phyloP scores from a whole-genome alignment of 2,113 vertebrate species.

The Centropus unirufus region DNA sequence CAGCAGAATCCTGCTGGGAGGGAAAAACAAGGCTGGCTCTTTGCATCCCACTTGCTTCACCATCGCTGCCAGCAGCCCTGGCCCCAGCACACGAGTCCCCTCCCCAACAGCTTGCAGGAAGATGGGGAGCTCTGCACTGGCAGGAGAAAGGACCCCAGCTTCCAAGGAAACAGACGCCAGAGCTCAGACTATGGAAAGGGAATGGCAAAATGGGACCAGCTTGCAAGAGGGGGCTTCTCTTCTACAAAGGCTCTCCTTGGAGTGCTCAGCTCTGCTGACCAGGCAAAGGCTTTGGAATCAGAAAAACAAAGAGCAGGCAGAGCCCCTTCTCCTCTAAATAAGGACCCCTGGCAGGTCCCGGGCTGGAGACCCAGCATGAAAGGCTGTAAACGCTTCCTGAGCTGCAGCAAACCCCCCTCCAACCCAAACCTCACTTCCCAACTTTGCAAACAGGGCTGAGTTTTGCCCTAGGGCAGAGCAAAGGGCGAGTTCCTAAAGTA shows the following conservation, averaged over 20 bases:
- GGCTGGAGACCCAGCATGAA: fast-evolving
- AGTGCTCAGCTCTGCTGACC: neutral
- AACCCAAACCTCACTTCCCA: neutral
- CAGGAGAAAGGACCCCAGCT: neutral
- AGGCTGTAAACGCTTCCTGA: neutral
- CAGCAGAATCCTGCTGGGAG: neutral
- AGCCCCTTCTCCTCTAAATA: neutral
- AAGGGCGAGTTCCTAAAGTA: neutral
- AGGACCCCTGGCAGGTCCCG: neutral
- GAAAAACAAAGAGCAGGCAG: neutral
- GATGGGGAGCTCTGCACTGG: neutral
- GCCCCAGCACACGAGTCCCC: neutral
- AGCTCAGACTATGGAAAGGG: neutral
- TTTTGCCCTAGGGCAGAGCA: neutral
- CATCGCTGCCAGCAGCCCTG: neutral
- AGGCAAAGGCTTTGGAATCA: neutral
- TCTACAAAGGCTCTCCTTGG: neutral
- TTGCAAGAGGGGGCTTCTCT: neutral
- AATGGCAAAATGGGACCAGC: neutral
- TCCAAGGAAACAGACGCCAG: neutral
- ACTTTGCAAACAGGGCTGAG: neutral
- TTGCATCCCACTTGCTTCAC: neutral
- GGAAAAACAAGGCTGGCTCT: neutral
- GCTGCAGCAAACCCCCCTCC: neutral
- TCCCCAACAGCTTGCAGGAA: neutral